Conservation (phyloP, 2,888 invertebrate genomes). For the Eupithecia tripunctaria region DNA sequence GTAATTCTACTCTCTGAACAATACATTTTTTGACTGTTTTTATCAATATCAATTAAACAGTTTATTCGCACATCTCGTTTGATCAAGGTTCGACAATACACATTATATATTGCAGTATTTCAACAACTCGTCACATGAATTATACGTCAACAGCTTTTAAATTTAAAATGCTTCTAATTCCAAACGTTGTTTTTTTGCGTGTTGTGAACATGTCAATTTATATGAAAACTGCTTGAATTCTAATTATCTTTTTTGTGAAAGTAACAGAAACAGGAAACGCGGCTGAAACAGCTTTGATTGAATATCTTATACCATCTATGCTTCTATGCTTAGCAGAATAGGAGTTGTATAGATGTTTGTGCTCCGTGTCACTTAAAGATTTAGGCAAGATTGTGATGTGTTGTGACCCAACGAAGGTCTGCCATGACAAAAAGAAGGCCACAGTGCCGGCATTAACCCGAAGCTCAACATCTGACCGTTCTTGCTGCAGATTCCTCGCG, state of each 20-base stretch:
- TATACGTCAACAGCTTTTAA: too few species aligned
- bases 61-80: too few species aligned
- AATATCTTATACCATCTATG: neutral
- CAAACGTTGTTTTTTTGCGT: neutral
- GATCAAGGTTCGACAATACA: too few species aligned
- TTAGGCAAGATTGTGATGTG: neutral
- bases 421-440: neutral
- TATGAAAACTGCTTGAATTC: neutral
- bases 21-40: too few species aligned
- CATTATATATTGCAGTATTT: neutral
- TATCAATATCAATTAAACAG: too few species aligned
- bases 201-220: neutral
- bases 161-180: neutral
- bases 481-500: conserved; percentile 74
- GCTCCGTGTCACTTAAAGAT: neutral
- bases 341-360: neutral
- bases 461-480: conserved; percentile 43
- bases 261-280: neutral
- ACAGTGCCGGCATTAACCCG: neutral
- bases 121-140: neutral
- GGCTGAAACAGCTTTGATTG: neutral
- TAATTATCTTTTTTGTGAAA: neutral
- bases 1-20: neutral
- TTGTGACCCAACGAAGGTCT: neutral
- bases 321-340: neutral